Percentiles rank a stretch among this genome's conserved stretches.
Conservation (phyloP, 2,797 vertebrate genomes). For the Scomberomorus guttatus region DNA sequence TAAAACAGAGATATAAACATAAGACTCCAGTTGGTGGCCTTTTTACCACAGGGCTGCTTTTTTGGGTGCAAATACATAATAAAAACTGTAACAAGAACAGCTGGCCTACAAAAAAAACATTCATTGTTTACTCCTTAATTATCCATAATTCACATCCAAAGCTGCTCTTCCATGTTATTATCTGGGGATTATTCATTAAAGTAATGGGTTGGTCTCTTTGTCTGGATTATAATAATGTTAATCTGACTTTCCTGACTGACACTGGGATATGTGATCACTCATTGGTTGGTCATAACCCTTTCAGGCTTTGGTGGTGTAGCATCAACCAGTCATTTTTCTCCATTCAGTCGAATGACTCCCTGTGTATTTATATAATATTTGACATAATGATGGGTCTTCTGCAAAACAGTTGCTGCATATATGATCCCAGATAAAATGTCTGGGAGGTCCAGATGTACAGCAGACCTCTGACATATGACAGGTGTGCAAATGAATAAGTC, state of each 20-base stretch:
- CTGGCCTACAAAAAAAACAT: conserved; percentile 14
- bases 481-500: conserved; percentile 38
- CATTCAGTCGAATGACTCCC: conserved; percentile 44
- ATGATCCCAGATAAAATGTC: conserved; percentile 18
- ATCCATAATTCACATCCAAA: conserved; percentile 51
- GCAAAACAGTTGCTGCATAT: conserved; percentile 1
- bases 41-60: not conserved
- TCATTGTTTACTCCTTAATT: conserved; percentile 21
- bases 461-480: conserved; percentile 36
- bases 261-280: conserved; percentile 34
- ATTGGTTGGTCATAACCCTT: conserved; percentile 24
- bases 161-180: conserved; percentile 55
- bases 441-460: conserved; percentile 39
- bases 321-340: conserved; percentile 21
- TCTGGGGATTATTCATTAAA: conserved; percentile 62
- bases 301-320: conserved; percentile 6
- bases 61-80: not conserved
- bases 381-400: conserved; percentile 23
- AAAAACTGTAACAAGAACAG: not conserved
- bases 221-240: conserved; percentile 71
- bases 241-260: conserved; percentile 64
- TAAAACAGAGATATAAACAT: no score
- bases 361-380: conserved; percentile 48
- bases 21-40: not conserved
- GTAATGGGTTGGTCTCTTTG: conserved; percentile 69